Evolutionary conservation across 2,797 vertebrate species (phyloP), one percentile per base, ranked within the genome.

Genomic region (Poecilia wingei): DNA sequence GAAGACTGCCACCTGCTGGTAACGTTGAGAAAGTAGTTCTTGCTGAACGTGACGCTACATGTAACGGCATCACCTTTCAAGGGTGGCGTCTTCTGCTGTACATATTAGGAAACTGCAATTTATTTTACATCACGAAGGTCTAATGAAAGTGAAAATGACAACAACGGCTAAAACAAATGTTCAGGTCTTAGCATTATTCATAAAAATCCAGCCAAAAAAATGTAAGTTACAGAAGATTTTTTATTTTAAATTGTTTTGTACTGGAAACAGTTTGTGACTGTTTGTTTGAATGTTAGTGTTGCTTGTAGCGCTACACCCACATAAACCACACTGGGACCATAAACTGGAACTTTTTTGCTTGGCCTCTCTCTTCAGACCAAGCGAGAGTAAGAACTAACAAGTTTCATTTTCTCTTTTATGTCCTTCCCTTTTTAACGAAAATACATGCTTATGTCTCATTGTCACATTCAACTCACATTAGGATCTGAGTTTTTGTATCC

Each of bases 91-190:
- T 87, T 82, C 81, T 88, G 86, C 86, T 92, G 88, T 91, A 92
- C 36, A 92, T 93, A 93, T 78, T 90, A 86, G 90, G 86, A 94
- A 89, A 91, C 91, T 92, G 91, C 87, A 84, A 89, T 93, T 93
- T 92, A 91, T 92, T 94, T 92, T 91, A 91, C 92, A 92, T 93
- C 91, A 88, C 88, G 80, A 83, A 89, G 77, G 84, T 91, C 82
- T 86, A 86, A 92, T 88, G 82, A 88, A 86, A 89, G 83, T 86
- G 78, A 84, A 92, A 78, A 87, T 77, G 89, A 61, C 74, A 28
- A 59, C 39, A 39, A 45, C 68, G 77, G 79, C 76, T 83, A 81
- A 81, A 85, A 80, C 78, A 71, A 74, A 70, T 81, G 71, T 76
- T 74, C 79, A 55, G 78, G 74, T 43, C 82, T 79, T 49, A 77